Evolutionary conservation across 2,888 invertebrate genomes (phyloP).

Genomic region (Nezara viridula): DNA sequence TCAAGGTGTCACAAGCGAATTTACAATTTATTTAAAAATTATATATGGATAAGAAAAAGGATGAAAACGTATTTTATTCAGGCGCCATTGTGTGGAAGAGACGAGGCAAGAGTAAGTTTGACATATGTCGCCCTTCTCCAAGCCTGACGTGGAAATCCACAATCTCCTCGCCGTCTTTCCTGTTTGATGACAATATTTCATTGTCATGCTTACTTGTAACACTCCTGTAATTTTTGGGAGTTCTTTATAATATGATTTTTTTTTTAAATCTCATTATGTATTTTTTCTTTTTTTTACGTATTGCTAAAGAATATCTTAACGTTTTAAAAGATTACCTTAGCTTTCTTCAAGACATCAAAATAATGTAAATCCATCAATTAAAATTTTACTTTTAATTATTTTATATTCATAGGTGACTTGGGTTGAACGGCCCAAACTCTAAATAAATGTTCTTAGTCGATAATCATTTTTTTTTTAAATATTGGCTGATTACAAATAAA

Average conservation of each 20-base stretch:
- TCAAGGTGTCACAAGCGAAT: no score
- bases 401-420: no score
- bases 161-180: not conserved
- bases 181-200: constrained; percentile 2
- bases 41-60: not conserved
- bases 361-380: no score
- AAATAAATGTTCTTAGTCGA: no score
- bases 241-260: not conserved
- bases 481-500: no score
- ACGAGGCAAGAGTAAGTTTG: not conserved
- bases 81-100: not conserved
- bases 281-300: not conserved
- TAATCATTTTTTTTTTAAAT: no score
- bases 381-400: no score
- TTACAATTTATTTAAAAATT: no score
- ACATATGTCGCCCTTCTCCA: not conserved
- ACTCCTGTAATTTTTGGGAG: not conserved
- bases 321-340: no score
- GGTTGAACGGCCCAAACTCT: no score
- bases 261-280: not conserved
- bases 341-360: no score
- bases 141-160: not conserved
- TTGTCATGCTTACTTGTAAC: not conserved
- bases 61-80: not conserved
- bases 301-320: no score